Base-by-base conservation (phyloP, 2,113 vertebrate species). In the Rhegmatorhina hoffmannsi region DNA sequence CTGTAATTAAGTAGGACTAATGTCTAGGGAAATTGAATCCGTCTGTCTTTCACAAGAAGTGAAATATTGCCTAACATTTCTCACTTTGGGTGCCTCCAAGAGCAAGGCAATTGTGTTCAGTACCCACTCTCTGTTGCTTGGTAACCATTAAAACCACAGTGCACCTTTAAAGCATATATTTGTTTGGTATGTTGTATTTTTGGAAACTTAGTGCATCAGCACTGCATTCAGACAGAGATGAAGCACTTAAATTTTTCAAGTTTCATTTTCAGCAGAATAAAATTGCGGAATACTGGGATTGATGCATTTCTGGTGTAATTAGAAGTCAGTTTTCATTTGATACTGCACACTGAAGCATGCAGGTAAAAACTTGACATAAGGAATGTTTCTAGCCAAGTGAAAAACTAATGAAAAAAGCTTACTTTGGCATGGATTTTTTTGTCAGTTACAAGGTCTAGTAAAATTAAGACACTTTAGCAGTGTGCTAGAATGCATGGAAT, bases 101-200 rank as follows among this genome's bases (percentile, higher is more conserved):
- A 88, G 49, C 63, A 88, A 86, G 36, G 49, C 26, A 21, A 43
- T 75, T 44, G 16, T 83, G 44, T 79, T 89, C 58, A 34, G 38
- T 55, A 40, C 49, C 64, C 64, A 31, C 70, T 89, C 20, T 14
- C 53, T 68, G 94, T 96, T 97, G 95, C 95, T 87, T 92, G 93
- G 95, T 93, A 96, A 95, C 97, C 84, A 84, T 75, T 95, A 78
- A 96, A 96, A 89, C 31, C 84, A 67, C 29, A 60, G 89, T 74
- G 72, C 55, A 91, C 89, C 82, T 95, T 76, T 82, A n/a, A 78
- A 92, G 60, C 63, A 17, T 69, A 1, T 53, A 46, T 93, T 91
- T 93, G 17, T 72, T 90, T 79, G 73, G 33, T 83, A 33, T 62
- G n/a, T 70, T 76, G 6, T 97, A 92, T 96, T 94, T 95, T 94